Percentiles rank a stretch among this genome's conserved stretches.
phyloP scores from a whole-genome alignment of 2,888 invertebrate species.

The Galeopsomyia nigrocyanea region DNA sequence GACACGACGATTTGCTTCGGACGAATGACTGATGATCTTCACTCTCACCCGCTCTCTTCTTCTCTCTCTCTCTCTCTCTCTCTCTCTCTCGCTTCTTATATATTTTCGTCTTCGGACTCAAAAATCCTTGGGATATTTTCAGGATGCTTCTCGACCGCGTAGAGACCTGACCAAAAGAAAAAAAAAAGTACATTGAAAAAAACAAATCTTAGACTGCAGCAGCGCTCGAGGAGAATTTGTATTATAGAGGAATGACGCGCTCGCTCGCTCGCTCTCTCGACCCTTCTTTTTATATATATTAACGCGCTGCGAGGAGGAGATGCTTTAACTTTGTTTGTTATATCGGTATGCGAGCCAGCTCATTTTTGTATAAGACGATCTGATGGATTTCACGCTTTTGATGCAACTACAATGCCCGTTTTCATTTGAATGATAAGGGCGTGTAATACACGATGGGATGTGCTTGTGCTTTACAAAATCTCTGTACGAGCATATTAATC shows the following conservation, averaged over 20 bases:
- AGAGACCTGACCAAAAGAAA: not conserved
- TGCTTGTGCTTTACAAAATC: too few relatives aligned
- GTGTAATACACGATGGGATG: too few relatives aligned
- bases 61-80: not conserved
- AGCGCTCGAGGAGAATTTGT: too few relatives aligned
- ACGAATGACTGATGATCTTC: conserved; percentile 57
- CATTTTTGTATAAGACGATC: too few relatives aligned
- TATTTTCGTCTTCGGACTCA: conserved; percentile 8
- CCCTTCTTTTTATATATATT: not conserved
- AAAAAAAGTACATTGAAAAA: conserved; percentile 20
- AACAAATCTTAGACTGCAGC: not conserved
- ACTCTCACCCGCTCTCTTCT: not conserved
- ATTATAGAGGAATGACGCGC: conserved; percentile 1
- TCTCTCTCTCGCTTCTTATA: not conserved
- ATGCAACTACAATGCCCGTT: too few relatives aligned
- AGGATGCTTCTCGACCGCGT: not conserved
- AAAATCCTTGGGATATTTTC: conserved; percentile 25
- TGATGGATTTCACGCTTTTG: too few relatives aligned
- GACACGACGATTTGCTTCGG: conserved; percentile 57
- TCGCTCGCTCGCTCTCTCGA: not conserved
- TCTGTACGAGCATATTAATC: too few relatives aligned
- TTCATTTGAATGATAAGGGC: too few relatives aligned
- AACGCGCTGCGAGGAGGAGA: too few relatives aligned
- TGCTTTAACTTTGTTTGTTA: too few relatives aligned
- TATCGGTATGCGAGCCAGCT: too few relatives aligned